Percentiles rank a stretch among this genome's conserved stretches.
Conservation (phyloP, 2,113 vertebrate genomes). For the Cochlearius cochlearius region DNA sequence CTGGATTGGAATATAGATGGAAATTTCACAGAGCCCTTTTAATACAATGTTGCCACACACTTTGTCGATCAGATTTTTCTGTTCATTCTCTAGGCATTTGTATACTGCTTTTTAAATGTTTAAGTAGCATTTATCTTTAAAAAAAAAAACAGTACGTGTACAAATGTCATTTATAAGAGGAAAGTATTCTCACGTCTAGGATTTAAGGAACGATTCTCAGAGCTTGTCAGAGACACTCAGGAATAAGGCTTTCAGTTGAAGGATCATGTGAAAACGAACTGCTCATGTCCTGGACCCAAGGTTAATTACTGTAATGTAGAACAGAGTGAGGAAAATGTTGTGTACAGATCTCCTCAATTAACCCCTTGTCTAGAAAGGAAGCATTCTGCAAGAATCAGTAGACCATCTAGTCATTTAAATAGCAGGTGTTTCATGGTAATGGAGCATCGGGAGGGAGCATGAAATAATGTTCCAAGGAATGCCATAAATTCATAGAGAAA, state of each 20-base stretch:
- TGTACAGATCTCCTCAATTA: not conserved
- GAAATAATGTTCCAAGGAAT: not conserved
- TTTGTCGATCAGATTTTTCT: not conserved
- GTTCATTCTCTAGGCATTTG: not conserved
- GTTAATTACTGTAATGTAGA: constrained; percentile 22
- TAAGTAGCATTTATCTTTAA: not conserved
- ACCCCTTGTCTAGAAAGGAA: not conserved
- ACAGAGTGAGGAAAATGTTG: not conserved
- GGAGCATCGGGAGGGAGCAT: rapidly evolving
- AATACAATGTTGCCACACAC: not conserved
- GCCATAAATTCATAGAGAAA: not conserved
- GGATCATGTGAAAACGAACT: not conserved
- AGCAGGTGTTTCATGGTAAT: not conserved
- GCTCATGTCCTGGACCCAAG: not conserved
- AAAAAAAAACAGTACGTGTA: not conserved
- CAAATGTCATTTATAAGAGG: not conserved
- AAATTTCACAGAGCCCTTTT: not conserved
- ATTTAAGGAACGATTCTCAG: not conserved
- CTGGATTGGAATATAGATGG: not conserved
- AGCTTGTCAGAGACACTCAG: not conserved
- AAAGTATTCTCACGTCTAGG: not conserved
- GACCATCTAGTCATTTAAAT: not conserved
- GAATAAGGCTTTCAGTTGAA: not conserved
- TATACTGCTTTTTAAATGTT: not conserved
- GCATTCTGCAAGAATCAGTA: not conserved